Evolutionary conservation across 2,113 vertebrate species (phyloP).

Genomic region (Anarrhichthys ocellatus): DNA sequence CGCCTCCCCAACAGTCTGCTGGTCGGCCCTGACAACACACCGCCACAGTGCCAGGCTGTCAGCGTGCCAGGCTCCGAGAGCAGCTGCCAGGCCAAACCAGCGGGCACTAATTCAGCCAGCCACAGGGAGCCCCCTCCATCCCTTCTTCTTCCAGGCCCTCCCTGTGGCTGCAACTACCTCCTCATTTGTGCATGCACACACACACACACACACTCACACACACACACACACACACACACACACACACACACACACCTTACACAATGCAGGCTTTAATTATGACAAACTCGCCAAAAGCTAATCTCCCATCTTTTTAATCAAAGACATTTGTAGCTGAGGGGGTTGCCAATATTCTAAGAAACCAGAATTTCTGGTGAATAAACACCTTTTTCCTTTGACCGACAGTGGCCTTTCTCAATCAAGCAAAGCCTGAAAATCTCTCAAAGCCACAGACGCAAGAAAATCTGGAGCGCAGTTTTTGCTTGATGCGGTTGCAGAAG

Average conservation of each 20-base stretch:
- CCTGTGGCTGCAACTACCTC: constrained; percentile 57
- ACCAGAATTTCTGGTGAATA: constrained; percentile 59
- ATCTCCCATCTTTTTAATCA: constrained; percentile 79
- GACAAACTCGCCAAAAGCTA: constrained; percentile 79
- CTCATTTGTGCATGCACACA: constrained; percentile 47
- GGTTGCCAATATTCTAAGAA: constrained; percentile 71
- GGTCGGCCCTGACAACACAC: constrained; percentile 76
- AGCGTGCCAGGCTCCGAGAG: constrained; percentile 70
- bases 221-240: constrained; percentile 32
- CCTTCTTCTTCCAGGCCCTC: constrained; percentile 53
- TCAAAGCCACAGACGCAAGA: constrained; percentile 18
- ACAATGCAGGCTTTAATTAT: constrained; percentile 77
- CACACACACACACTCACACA: constrained; percentile 58
- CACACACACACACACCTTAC: constrained; percentile 47
- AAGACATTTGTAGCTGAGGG: constrained; percentile 71
- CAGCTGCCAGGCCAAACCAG: constrained; percentile 80
- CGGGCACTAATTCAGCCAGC: constrained; percentile 80
- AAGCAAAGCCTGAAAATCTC: constrained; percentile 36
- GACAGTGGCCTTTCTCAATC: constrained; percentile 29
- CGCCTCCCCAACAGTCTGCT: constrained; percentile 59
- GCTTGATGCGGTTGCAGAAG: background rate
- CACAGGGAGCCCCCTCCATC: constrained; percentile 67
- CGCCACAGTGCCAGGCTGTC: constrained; percentile 68
- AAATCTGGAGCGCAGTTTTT: constrained; percentile 13
- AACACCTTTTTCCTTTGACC: constrained; percentile 58